A percentile compares a stretch with the other conserved stretches of the same genome.
Evolutionary conservation across 2,797 vertebrate genomes (phyloP).

Genomic region (Fringilla coelebs): DNA sequence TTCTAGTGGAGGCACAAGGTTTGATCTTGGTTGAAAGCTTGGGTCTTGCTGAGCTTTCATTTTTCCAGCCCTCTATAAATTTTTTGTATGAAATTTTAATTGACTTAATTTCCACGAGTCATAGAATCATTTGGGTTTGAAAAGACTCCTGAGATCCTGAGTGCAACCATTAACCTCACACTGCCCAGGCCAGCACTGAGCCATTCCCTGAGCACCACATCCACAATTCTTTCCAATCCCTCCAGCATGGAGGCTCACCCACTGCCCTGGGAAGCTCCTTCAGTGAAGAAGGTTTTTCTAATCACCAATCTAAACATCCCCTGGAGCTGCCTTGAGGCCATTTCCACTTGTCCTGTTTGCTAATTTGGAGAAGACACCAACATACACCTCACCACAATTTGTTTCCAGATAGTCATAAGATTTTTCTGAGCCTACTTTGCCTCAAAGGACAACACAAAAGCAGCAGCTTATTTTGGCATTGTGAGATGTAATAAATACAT

Average conservation of each 20-base stretch:
- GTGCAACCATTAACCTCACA: fast-evolving
- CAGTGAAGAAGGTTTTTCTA: not conserved
- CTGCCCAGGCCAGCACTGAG: not conserved
- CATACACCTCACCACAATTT: not conserved
- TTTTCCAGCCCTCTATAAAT: not conserved
- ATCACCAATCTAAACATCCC: not conserved
- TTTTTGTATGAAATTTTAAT: not conserved
- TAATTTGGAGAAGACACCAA: not conserved
- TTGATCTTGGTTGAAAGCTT: not conserved
- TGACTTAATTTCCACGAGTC: not conserved
- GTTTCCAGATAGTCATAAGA: not conserved
- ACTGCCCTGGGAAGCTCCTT: not conserved
- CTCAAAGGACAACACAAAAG: not conserved
- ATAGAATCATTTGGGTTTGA: not conserved
- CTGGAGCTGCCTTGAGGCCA: too few relatives aligned
- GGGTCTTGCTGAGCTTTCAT: not conserved
- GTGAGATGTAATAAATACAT: not conserved
- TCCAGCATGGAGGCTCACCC: not conserved
- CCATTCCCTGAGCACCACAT: not conserved
- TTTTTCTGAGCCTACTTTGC: not conserved
- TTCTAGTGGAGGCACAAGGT: not conserved
- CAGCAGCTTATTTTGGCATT: not conserved
- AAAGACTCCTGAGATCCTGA: not conserved
- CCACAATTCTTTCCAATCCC: not conserved
- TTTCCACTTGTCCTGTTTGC: not conserved